phyloP scores from a whole-genome alignment of 2,888 invertebrate genomes.

The Thereva nobilitata region DNA sequence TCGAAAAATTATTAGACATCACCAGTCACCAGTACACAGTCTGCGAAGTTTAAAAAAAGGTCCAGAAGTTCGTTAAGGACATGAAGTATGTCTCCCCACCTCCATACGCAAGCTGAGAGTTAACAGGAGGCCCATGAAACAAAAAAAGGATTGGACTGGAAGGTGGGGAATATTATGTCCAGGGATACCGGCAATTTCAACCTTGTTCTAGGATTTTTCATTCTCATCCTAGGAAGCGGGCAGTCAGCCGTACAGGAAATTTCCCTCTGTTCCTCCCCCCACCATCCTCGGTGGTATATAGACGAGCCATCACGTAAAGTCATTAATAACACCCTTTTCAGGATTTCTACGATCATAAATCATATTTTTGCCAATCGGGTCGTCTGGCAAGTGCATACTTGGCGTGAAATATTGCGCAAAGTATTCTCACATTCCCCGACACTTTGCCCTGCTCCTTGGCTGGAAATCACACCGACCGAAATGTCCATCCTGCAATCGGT shows the following conservation, averaged over 20 bases:
- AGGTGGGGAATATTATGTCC: constrained; percentile 26
- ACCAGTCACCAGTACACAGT: too few relatives aligned
- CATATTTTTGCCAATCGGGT: constrained; percentile 33
- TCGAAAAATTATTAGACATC: too few relatives aligned
- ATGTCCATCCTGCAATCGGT: too few relatives aligned
- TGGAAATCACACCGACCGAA: too few relatives aligned
- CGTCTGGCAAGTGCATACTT: constrained; percentile 35
- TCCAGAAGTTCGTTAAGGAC: too few relatives aligned
- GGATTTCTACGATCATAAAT: constrained; percentile 29
- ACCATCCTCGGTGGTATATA: neutral
- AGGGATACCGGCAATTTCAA: constrained; percentile 20
- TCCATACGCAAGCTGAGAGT: too few relatives aligned
- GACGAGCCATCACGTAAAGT: constrained; percentile 29
- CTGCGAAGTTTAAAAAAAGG: too few relatives aligned
- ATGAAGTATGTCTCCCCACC: too few relatives aligned
- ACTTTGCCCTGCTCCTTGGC: too few relatives aligned
- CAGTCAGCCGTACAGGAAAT: constrained; percentile 17
- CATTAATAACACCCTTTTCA: constrained; percentile 33
- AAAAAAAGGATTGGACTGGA: neutral
- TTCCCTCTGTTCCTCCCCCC: constrained; percentile 8
- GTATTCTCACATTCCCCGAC: constrained; percentile 1
- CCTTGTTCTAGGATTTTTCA: constrained; percentile 26
- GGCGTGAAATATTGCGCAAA: constrained; percentile 31
- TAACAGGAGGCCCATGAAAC: too few relatives aligned
- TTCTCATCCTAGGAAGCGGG: constrained; percentile 16